Evolutionary conservation across 2,113 vertebrate genomes (phyloP).

Genomic region (Phylloscopus whistleri): DNA sequence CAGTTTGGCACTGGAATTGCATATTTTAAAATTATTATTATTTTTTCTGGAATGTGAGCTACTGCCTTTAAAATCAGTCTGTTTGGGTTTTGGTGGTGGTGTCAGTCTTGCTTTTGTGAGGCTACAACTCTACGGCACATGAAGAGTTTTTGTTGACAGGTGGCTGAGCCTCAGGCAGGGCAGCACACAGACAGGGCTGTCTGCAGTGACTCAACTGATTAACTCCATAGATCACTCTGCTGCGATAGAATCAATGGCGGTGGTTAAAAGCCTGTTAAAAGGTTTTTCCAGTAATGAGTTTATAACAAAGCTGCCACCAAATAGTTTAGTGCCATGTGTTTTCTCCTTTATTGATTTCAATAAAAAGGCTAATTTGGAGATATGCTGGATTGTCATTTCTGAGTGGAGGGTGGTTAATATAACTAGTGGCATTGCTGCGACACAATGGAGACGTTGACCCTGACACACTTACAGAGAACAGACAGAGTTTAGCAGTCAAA

Average conservation of each 20-base stretch:
- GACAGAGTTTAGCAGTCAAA: background rate
- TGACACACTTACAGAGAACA: background rate
- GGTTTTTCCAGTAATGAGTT: slow-evolving; percentile 60
- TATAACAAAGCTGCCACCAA: slow-evolving; percentile 62
- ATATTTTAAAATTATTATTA: background rate
- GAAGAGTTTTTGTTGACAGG: background rate
- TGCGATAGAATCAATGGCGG: slow-evolving; percentile 32
- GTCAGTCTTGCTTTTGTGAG: background rate
- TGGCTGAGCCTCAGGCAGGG: background rate
- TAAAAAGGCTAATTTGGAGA: slow-evolving; percentile 75
- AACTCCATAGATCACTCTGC: slow-evolving; percentile 57
- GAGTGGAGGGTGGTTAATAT: slow-evolving; percentile 14
- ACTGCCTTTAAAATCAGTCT: background rate
- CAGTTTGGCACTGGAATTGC: background rate
- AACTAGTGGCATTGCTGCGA: background rate
- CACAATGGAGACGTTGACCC: background rate
- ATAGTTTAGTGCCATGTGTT: slow-evolving; percentile 48
- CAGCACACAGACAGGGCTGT: background rate
- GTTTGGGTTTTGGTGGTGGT: background rate
- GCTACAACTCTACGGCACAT: background rate
- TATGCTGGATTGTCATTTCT: slow-evolving; percentile 53
- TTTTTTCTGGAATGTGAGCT: background rate
- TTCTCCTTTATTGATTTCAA: slow-evolving; percentile 69
- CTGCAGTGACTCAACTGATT: slow-evolving; percentile 13
- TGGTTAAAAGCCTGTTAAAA: slow-evolving; percentile 59